Evolutionary conservation across 2,113 vertebrate genomes (phyloP).

Genomic region (Smithornis capensis): DNA sequence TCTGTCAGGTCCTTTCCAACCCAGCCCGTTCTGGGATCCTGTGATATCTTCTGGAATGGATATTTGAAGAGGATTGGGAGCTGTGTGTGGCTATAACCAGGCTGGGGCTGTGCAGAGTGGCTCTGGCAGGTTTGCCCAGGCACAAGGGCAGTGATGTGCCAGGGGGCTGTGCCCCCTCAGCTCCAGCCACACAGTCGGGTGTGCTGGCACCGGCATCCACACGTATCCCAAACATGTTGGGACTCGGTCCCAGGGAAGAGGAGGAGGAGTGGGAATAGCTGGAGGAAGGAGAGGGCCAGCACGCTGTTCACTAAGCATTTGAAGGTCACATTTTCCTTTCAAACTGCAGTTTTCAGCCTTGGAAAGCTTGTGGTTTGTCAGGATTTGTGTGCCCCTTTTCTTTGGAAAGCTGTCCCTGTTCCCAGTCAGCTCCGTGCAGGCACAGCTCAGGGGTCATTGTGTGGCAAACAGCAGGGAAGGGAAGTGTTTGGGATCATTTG

Average conservation of each 20-base stretch:
- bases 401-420: background rate
- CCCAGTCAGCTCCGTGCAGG: background rate
- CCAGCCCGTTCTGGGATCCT: background rate
- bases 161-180: background rate
- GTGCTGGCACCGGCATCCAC: fast-evolving
- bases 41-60: background rate
- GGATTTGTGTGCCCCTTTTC: background rate
- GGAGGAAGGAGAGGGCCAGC: background rate
- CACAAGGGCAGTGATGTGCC: background rate
- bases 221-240: fast-evolving
- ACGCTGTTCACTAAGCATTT: fast-evolving
- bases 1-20: background rate
- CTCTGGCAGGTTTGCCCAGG: fast-evolving
- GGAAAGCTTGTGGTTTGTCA: fast-evolving
- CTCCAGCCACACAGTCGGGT: fast-evolving
- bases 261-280: background rate
- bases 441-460: fast-evolving
- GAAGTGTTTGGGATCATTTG: background rate
- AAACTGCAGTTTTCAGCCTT: background rate
- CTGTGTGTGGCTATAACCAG: fast-evolving
- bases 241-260: fast-evolving
- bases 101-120: background rate
- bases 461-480: background rate
- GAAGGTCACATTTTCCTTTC: background rate
- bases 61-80: background rate